phyloP scores from a whole-genome alignment of 37 sponge, comb jelly and placozoan genomes.

The Halichondria panicea region DNA sequence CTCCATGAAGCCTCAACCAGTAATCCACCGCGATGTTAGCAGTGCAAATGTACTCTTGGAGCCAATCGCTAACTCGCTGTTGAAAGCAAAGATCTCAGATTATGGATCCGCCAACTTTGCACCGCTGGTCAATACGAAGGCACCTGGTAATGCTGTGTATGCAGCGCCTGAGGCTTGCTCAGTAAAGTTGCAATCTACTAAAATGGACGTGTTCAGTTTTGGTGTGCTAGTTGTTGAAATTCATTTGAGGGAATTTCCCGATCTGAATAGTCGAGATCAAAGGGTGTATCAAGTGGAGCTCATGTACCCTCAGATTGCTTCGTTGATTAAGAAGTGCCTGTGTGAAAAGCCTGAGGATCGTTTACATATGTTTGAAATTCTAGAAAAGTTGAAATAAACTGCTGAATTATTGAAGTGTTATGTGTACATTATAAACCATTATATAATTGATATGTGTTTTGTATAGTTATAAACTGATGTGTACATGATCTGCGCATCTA shows the following conservation, averaged over 20 bases:
- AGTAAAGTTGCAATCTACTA: constrained; percentile 29
- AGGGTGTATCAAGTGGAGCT: background rate
- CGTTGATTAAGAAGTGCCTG: constrained; percentile 2
- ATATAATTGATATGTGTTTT: no score
- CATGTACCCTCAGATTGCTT: background rate
- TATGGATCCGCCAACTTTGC: constrained; percentile 79
- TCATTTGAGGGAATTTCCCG: constrained; percentile 20
- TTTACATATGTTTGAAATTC: constrained; percentile 13
- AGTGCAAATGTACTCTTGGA: constrained; percentile 68
- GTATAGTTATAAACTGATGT: no score
- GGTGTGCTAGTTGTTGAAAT: constrained; percentile 65
- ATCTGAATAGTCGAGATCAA: background rate
- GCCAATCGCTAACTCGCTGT: constrained; percentile 12
- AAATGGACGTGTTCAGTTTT: constrained; percentile 73
- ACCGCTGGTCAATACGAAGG: constrained; percentile 16
- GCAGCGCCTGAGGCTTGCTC: constrained; percentile 61
- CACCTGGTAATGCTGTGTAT: constrained; percentile 58
- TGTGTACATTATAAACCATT: no score
- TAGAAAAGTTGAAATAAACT: constrained; percentile 12
- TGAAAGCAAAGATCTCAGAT: constrained; percentile 76
- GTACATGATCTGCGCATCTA: no score
- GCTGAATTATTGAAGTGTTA: no score
- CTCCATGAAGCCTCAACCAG: constrained; percentile 43
- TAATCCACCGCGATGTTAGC: constrained; percentile 82
- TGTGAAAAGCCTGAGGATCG: constrained; percentile 2